Conservation (phyloP, 1,140 invertebrate species). For the Eulimnadia texana region DNA sequence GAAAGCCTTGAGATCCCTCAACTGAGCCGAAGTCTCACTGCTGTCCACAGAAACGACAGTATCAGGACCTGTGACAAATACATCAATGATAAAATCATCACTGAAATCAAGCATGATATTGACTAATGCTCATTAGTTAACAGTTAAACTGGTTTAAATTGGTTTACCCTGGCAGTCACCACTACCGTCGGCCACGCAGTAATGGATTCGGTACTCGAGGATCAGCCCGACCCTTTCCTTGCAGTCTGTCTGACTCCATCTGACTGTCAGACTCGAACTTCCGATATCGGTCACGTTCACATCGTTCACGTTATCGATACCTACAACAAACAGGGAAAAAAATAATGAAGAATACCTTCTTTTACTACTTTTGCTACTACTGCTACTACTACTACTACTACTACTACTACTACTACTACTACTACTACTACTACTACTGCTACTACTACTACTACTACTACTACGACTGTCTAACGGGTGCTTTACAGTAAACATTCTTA, state of each 20-base stretch:
- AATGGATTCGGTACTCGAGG: neutral
- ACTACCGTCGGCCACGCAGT: neutral
- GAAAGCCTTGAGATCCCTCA: slow-evolving; percentile 48
- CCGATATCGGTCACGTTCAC: neutral
- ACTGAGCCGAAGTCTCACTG: slow-evolving; percentile 14
- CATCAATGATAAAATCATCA: too few species aligned
- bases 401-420: too few species aligned
- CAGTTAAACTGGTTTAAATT: too few species aligned
- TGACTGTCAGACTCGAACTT: neutral
- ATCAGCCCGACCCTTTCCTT: neutral
- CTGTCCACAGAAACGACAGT: neutral
- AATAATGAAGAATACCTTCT: too few species aligned
- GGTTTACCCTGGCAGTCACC: neutral
- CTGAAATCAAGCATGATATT: too few species aligned
- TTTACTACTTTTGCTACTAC: too few species aligned
- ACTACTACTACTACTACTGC: too few species aligned
- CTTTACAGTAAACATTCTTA: neutral
- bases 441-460: too few species aligned
- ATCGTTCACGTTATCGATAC: neutral
- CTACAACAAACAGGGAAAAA: neutral
- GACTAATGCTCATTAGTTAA: slow-evolving; percentile 3
- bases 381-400: too few species aligned
- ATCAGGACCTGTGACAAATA: slow-evolving; percentile 10
- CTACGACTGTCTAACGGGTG: too few species aligned
- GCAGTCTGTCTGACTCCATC: neutral